A percentile compares a stretch with the other conserved stretches of the same genome.
Conservation (phyloP, 2,797 vertebrate species). For the Enteromius viviparus region DNA sequence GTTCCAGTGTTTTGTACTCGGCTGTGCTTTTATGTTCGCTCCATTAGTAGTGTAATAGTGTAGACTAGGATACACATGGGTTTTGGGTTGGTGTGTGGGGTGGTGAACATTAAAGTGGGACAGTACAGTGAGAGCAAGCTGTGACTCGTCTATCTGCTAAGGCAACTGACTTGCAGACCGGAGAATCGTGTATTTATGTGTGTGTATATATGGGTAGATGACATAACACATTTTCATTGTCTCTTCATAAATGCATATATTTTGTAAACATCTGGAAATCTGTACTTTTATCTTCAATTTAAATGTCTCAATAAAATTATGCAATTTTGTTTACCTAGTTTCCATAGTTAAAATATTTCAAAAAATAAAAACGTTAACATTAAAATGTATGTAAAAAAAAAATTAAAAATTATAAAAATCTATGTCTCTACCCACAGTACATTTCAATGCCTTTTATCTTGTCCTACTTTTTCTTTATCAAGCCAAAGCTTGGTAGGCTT, state of each 20-base stretch:
- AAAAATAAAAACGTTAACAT: not conserved
- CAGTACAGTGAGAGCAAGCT: slow-evolving; percentile 39
- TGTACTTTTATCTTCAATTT: not conserved
- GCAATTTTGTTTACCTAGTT: not conserved
- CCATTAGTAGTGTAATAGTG: slow-evolving; percentile 9
- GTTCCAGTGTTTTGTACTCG: not conserved
- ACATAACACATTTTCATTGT: not conserved
- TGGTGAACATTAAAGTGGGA: slow-evolving; percentile 32
- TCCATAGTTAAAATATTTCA: not conserved
- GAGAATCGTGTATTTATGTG: slow-evolving; percentile 22
- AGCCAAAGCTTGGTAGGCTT: not conserved
- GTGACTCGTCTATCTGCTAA: slow-evolving; percentile 36
- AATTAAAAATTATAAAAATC: no score
- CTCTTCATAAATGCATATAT: not conserved
- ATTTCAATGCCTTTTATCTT: not conserved
- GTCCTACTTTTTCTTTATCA: not conserved
- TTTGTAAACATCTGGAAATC: not conserved
- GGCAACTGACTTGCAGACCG: slow-evolving; percentile 36
- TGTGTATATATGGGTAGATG: not conserved
- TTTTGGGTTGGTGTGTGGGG: slow-evolving; percentile 17
- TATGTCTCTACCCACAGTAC: not conserved
- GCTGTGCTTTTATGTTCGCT: slow-evolving; percentile 44
- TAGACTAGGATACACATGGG: slow-evolving; percentile 47
- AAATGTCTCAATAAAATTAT: not conserved
- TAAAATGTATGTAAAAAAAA: not conserved